phyloP scores from a whole-genome alignment of 2,797 vertebrate genomes.

The Salmo trutta region DNA sequence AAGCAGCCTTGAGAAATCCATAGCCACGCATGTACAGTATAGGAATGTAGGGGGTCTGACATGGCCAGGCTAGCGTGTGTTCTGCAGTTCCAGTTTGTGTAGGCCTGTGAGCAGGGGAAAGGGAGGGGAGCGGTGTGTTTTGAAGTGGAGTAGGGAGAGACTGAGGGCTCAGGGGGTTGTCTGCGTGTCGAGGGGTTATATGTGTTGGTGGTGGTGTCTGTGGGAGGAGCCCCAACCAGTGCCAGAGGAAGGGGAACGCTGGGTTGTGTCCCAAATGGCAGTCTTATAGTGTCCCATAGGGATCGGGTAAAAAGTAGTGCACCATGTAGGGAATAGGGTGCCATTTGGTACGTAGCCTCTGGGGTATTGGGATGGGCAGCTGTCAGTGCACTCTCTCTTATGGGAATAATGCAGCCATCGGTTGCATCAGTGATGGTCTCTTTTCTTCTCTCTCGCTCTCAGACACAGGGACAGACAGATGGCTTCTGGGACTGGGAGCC shows the following conservation, averaged over 20 bases:
- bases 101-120: no score
- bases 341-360: neutral
- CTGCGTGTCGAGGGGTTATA: neutral
- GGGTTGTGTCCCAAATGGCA: neutral
- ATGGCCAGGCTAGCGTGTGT: neutral
- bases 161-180: neutral
- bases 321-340: neutral
- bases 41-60: neutral
- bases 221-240: neutral
- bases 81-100: neutral
- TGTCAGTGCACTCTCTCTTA: neutral
- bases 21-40: neutral
- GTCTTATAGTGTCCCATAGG: neutral
- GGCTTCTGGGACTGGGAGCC: no score
- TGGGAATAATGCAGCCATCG: slow-evolving; percentile 26
- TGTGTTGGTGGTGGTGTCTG: neutral
- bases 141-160: no score
- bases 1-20: slow-evolving; percentile 18
- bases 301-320: neutral
- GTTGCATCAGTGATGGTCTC: slow-evolving; percentile 15
- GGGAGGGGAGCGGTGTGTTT: no score
- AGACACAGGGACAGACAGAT: neutral
- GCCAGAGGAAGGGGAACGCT: neutral
- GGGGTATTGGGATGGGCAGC: slow-evolving; percentile 4
- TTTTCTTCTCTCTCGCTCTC: neutral